Percentiles rank a stretch among this genome's conserved stretches.
Conservation (phyloP, 2,113 vertebrate genomes). For the Probosciger aterrimus region DNA sequence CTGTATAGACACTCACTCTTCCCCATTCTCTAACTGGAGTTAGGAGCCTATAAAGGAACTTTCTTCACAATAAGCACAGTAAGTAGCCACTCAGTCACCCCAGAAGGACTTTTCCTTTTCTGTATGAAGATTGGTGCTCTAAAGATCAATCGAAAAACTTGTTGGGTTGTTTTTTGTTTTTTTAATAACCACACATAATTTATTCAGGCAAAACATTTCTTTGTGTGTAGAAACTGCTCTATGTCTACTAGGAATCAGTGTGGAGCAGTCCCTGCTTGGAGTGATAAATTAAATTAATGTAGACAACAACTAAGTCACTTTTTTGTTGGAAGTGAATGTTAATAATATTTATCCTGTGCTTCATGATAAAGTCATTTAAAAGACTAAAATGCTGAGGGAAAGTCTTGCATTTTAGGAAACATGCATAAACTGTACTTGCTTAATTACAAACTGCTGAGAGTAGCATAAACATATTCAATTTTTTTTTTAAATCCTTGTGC, state of each 20-base stretch:
- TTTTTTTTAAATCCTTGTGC: not conserved
- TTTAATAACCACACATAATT: not conserved
- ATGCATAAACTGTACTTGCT: not conserved
- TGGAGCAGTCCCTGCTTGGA: not conserved
- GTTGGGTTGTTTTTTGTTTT: not conserved
- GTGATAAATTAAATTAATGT: conserved; percentile 21
- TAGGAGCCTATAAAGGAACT: not conserved
- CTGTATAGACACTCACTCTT: not conserved
- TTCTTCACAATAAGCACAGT: not conserved
- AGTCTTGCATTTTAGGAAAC: not conserved
- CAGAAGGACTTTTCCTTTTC: not conserved
- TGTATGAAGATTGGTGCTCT: not conserved
- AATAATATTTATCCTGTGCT: conserved; percentile 24
- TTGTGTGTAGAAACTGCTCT: not conserved
- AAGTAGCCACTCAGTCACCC: not conserved
- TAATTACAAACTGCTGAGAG: not conserved
- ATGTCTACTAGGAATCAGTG: not conserved
- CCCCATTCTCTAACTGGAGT: not conserved
- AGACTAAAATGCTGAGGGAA: not conserved
- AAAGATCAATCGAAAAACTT: not conserved
- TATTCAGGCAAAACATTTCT: not conserved
- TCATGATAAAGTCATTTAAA: conserved; percentile 30
- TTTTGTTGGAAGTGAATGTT: conserved; percentile 16
- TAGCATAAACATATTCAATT: not conserved
- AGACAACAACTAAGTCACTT: not conserved